Percentiles rank a stretch among this genome's conserved stretches.
Conservation (phyloP, 2,797 vertebrate species). For the Sphenopsis melanotis region DNA sequence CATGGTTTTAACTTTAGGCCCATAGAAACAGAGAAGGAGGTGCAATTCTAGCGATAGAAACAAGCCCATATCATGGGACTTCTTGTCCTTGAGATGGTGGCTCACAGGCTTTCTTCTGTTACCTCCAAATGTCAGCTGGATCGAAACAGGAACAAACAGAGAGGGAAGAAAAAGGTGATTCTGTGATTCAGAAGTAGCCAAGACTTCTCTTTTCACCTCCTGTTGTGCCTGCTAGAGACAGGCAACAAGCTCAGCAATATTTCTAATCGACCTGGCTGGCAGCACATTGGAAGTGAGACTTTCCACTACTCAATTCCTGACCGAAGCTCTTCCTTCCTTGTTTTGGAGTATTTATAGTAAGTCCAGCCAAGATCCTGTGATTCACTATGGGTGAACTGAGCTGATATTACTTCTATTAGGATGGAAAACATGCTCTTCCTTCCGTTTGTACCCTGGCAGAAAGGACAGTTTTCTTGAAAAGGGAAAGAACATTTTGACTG, state of each 20-base stretch:
- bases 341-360: background rate
- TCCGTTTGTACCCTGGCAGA: background rate
- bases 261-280: background rate
- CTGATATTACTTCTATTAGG: background rate
- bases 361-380: background rate
- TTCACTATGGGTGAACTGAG: background rate
- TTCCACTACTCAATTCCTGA: background rate
- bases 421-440: background rate
- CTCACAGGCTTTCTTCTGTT: background rate
- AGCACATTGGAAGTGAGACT: background rate
- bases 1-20: background rate
- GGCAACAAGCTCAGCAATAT: background rate
- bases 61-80: fast-evolving
- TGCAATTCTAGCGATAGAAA: background rate
- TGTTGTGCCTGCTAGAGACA: background rate
- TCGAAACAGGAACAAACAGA: background rate
- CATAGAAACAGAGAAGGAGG: background rate
- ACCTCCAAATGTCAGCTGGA: background rate
- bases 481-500: background rate
- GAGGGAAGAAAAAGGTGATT: background rate
- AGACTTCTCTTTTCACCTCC: background rate
- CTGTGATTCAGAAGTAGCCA: background rate
- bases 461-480: background rate
- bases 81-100: background rate
- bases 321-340: background rate